Conservation (phyloP, 2,113 vertebrate species). For the Cryptotis parvus region DNA sequence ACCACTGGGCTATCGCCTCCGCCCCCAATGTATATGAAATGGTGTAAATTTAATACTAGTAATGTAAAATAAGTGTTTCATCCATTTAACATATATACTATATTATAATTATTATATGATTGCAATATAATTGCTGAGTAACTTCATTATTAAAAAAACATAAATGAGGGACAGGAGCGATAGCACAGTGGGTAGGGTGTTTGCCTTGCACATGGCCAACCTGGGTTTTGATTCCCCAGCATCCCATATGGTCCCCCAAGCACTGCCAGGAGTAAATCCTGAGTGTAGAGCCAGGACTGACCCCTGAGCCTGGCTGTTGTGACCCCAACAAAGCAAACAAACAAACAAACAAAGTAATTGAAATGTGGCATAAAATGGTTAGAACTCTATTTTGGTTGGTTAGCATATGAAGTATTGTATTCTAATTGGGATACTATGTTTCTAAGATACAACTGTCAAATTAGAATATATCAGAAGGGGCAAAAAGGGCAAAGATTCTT, state of each 20-base stretch:
- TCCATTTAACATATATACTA: not conserved
- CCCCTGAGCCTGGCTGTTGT: too few relatives aligned
- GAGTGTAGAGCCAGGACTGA: too few relatives aligned
- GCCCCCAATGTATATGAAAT: too few relatives aligned
- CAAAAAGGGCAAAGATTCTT: not conserved
- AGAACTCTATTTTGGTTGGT: not conserved
- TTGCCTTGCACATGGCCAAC: too few relatives aligned
- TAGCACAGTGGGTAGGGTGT: too few relatives aligned
- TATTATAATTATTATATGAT: not conserved
- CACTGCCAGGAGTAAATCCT: too few relatives aligned
- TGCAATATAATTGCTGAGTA: not conserved
- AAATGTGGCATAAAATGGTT: constrained; percentile 27
- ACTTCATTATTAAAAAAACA: constrained; percentile 34
- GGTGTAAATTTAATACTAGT: not conserved
- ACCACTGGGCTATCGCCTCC: too few relatives aligned
- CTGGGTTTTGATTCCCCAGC: too few relatives aligned
- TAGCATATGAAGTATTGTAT: not conserved
- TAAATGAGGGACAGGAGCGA: too few relatives aligned
- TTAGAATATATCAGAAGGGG: not conserved
- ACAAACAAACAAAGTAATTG: too few relatives aligned
- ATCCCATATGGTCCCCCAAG: too few relatives aligned
- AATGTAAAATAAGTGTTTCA: not conserved
- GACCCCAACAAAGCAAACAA: too few relatives aligned
- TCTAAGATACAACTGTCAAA: not conserved
- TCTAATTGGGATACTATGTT: not conserved